These are phyloP conservation scores for Dryococelus australis DNA, from an alignment of 2,888 invertebrate genomes.

Conservation along the genomic window DNA sequence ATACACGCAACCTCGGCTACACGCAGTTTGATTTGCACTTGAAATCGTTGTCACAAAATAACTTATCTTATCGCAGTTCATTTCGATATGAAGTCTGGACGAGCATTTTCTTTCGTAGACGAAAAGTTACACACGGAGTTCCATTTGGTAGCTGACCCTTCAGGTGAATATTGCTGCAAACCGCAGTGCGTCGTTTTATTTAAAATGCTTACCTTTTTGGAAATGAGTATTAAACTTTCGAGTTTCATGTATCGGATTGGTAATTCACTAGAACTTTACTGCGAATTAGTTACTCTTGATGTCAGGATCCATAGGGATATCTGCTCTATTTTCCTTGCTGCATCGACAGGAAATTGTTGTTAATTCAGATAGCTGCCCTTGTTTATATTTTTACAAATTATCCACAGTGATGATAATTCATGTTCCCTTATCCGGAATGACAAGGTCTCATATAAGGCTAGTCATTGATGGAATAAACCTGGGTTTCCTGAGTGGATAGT, in stretches of 20 bases:
- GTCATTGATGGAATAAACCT: background rate
- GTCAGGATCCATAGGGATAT: background rate
- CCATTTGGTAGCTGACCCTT: background rate
- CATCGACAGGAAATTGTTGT: background rate
- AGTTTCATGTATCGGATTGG: background rate
- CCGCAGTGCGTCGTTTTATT: background rate
- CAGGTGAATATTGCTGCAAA: background rate
- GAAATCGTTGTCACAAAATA: background rate
- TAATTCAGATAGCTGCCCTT: no score
- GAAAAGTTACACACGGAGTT: background rate
- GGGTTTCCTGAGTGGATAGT: no score
- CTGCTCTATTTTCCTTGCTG: background rate
- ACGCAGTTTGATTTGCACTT: background rate
- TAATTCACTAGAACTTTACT: background rate
- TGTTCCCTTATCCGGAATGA: background rate
- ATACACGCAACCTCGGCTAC: background rate
- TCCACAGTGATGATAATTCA: background rate
- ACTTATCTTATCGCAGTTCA: background rate
- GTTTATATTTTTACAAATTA: background rate
- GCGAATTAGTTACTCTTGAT: background rate
- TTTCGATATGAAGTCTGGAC: background rate
- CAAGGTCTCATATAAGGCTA: background rate
- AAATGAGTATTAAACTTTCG: background rate
- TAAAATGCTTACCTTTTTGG: background rate
- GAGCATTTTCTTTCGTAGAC: background rate